These are phyloP conservation scores for Silurus glanis DNA, from an alignment of 2,113 vertebrate species.

Conservation along the genomic window DNA sequence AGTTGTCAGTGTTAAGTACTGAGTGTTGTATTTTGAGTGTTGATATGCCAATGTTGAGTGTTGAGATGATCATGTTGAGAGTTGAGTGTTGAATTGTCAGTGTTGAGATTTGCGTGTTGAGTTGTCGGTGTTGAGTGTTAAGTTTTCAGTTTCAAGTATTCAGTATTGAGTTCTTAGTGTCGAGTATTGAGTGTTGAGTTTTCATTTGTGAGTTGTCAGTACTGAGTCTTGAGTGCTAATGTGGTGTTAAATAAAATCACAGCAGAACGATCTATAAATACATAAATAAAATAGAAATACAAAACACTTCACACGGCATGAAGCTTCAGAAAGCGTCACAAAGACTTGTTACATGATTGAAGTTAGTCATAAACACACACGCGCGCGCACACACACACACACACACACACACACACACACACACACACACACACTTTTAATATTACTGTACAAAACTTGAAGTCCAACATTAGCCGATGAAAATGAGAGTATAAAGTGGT, in stretches of 20 bases:
- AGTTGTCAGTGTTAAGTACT: no score
- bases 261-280: slow-evolving; percentile 39
- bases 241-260: slow-evolving; percentile 16
- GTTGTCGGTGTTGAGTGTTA: no score
- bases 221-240: slow-evolving; percentile 23
- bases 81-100: no score
- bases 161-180: no score
- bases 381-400: neutral
- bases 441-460: slow-evolving; percentile 32
- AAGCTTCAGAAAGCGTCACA: slow-evolving; percentile 8
- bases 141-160: no score
- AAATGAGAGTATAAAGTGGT: slow-evolving; percentile 6
- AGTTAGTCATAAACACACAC: neutral
- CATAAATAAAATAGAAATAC: slow-evolving; percentile 67
- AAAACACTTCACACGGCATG: slow-evolving; percentile 2
- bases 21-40: no score
- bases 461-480: slow-evolving; percentile 5
- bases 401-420: slow-evolving; percentile 2
- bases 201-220: no score
- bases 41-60: no score
- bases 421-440: slow-evolving; percentile 16
- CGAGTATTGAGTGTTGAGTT: no score
- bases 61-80: no score
- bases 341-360: neutral
- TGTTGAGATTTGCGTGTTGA: no score